phyloP scores from a whole-genome alignment of 2,797 vertebrate species.

The Champsocephalus gunnari region DNA sequence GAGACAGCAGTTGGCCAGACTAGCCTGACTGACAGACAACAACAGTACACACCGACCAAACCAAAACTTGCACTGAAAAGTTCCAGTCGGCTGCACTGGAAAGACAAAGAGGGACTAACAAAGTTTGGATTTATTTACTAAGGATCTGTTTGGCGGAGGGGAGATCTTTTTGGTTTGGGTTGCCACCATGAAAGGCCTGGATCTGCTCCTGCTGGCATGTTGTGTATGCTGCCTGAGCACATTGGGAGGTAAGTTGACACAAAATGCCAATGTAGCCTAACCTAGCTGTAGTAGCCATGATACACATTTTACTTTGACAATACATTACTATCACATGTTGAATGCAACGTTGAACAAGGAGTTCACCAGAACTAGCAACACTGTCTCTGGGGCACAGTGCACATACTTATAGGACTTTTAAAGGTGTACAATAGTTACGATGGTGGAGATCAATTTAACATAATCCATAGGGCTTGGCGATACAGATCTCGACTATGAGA shows the following conservation, averaged over 20 bases:
- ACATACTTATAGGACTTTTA: neutral
- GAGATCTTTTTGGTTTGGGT: neutral
- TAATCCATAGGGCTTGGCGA: too few species aligned
- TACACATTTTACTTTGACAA: neutral
- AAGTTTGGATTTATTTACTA: neutral
- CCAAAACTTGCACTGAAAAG: constrained; percentile 15
- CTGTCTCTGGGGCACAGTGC: neutral
- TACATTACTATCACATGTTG: neutral
- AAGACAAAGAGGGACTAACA: neutral
- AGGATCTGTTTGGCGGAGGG: constrained; percentile 1
- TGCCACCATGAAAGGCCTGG: constrained; percentile 72
- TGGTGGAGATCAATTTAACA: neutral
- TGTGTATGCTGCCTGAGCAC: constrained; percentile 70
- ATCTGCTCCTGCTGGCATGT: constrained; percentile 71
- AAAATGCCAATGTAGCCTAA: neutral
- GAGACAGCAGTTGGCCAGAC: constrained; percentile 70
- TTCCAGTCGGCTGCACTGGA: neutral
- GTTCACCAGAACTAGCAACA: neutral
- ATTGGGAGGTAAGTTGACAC: constrained; percentile 73
- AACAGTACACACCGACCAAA: constrained; percentile 66
- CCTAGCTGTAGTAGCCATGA: neutral
- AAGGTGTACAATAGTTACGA: neutral
- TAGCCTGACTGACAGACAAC: constrained; percentile 79
- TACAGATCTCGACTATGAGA: neutral
- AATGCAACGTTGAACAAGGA: neutral